These are phyloP conservation scores for Corythornis leucogaster DNA, from an alignment of 2,797 vertebrate species.

Conservation along the genomic window DNA sequence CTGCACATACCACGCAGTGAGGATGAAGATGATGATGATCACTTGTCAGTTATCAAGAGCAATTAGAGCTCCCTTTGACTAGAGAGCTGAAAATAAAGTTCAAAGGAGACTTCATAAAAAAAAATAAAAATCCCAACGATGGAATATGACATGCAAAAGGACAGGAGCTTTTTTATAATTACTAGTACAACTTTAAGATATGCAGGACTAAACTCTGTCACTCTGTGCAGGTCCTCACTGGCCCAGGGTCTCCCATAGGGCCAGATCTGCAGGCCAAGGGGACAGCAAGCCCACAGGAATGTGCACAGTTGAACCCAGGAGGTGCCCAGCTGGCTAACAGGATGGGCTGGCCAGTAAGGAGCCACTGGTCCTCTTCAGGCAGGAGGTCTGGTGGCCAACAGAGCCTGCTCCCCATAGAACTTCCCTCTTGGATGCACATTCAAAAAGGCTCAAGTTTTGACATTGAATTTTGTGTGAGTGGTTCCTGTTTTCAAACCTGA, in stretches of 20 bases:
- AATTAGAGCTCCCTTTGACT: background rate
- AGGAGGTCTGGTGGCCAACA: background rate
- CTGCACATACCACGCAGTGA: background rate
- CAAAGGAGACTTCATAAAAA: background rate
- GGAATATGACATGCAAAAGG: background rate
- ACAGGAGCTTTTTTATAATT: background rate
- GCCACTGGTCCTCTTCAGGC: background rate
- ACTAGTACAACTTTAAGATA: background rate
- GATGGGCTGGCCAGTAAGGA: accelerated
- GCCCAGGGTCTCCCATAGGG: background rate
- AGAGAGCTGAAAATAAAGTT: background rate
- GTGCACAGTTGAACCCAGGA: background rate
- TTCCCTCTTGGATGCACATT: background rate
- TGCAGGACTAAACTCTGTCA: background rate
- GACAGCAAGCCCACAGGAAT: background rate
- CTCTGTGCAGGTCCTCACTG: background rate
- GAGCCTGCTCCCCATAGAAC: background rate
- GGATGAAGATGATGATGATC: background rate
- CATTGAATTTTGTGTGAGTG: background rate
- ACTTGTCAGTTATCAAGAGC: background rate
- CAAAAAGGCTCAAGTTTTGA: accelerated
- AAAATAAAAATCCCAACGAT: accelerated
- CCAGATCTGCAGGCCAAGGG: background rate
- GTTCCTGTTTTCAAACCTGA: background rate
- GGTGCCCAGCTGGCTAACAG: background rate